Evolutionary conservation across 2,797 vertebrate genomes (phyloP).

Genomic region (Ctenosaura bakeri): DNA sequence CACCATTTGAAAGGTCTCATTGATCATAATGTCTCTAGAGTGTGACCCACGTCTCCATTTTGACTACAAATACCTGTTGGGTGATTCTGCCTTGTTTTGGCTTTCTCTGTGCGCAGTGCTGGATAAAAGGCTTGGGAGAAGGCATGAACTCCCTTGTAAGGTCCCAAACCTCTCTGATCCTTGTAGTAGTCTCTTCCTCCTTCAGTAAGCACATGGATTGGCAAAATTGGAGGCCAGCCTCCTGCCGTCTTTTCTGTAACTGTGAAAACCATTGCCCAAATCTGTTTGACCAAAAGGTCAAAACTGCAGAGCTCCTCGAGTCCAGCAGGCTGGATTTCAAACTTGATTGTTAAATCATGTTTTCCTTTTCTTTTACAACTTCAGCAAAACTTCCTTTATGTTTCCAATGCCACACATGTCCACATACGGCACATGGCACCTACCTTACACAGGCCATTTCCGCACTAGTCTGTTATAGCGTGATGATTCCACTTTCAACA

Average conservation of each 20-base stretch:
- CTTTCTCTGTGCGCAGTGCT: background rate
- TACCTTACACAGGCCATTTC: too few relatives aligned
- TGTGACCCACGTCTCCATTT: background rate
- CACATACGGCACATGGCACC: background rate
- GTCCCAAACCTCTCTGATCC: background rate
- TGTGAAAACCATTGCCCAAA: background rate
- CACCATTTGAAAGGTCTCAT: too few relatives aligned
- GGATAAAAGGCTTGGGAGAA: background rate
- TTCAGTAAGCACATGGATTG: background rate
- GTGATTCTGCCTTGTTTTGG: background rate
- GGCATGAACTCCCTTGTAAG: background rate
- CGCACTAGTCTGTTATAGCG: too few relatives aligned
- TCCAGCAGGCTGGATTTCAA: background rate
- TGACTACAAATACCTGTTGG: background rate
- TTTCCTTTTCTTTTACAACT: background rate
- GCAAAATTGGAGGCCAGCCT: background rate
- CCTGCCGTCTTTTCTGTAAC: background rate
- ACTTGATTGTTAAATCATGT: background rate
- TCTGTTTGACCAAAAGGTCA: background rate
- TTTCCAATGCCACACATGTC: background rate
- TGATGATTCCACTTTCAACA: too few relatives aligned
- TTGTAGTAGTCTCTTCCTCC: too few relatives aligned
- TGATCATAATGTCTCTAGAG: too few relatives aligned
- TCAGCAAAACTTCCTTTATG: background rate
- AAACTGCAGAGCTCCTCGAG: background rate